These are phyloP conservation scores for Aphodius sticticus DNA, from an alignment of 2,888 invertebrate species.

Conservation along the genomic window DNA sequence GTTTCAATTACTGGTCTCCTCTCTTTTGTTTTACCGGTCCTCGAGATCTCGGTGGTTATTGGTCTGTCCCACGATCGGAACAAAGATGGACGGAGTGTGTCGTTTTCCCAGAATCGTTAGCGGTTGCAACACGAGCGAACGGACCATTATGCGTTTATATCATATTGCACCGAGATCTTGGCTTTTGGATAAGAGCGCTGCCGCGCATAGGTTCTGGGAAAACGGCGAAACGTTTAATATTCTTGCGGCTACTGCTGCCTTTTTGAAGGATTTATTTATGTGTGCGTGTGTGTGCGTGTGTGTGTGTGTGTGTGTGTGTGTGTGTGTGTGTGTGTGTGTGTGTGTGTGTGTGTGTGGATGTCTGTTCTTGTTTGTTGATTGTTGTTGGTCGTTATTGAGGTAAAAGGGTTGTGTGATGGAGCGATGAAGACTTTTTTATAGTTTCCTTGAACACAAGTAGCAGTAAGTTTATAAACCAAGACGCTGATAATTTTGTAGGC, in stretches of 20 bases:
- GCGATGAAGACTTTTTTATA: no score
- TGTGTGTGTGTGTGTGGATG: neutral
- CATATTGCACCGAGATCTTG: constrained; percentile 4
- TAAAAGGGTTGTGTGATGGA: no score
- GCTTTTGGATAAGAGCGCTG: neutral
- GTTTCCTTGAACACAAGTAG: no score
- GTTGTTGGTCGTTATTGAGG: no score
- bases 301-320: neutral
- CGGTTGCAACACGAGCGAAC: neutral
- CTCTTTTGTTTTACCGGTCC: no score
- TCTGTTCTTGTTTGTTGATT: no score
- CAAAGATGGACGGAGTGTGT: neutral
- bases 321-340: neutral
- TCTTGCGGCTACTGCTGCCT: neutral
- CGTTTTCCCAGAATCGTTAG: neutral
- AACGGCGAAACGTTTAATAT: neutral
- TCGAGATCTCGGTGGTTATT: neutral
- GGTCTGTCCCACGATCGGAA: neutral
- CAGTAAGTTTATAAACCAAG: no score
- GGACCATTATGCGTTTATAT: neutral
- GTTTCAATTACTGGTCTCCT: neutral
- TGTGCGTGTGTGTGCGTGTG: neutral
- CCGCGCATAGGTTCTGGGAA: neutral
- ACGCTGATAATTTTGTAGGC: no score
- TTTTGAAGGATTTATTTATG: neutral